phyloP scores from a whole-genome alignment of 2,888 invertebrate genomes.

The Mesochorus sp. region DNA sequence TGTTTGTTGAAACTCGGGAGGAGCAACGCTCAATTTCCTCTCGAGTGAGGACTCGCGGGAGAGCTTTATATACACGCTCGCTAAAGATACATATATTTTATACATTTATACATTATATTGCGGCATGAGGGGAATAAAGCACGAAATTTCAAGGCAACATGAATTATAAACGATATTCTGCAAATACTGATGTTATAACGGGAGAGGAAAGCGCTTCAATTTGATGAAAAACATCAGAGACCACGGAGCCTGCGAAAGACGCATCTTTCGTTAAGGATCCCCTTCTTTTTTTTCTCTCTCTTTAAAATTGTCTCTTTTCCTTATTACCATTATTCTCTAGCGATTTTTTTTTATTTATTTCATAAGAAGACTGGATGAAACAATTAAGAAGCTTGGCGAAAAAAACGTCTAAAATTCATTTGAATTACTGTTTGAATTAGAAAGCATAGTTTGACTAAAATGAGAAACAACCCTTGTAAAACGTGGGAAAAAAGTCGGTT shows the following conservation, averaged over 20 bases:
- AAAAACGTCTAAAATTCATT: background rate
- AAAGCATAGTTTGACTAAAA: no score
- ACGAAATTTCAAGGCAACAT: slow-evolving; percentile 77
- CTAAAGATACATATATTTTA: slow-evolving; percentile 9
- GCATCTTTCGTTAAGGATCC: slow-evolving; percentile 65
- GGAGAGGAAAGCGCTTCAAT: slow-evolving; percentile 73
- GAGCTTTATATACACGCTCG: slow-evolving; percentile 13
- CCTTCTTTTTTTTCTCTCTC: slow-evolving; percentile 26
- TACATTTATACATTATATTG: slow-evolving; percentile 41
- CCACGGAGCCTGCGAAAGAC: slow-evolving; percentile 72
- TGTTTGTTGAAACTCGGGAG: slow-evolving; percentile 64
- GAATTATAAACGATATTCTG: slow-evolving; percentile 81
- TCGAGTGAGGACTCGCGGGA: slow-evolving; percentile 34
- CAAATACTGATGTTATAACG: slow-evolving; percentile 72
- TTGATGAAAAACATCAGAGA: slow-evolving; percentile 79
- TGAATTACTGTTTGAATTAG: background rate
- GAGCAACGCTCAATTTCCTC: slow-evolving; percentile 71
- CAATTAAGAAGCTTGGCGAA: background rate
- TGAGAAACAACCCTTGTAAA: no score
- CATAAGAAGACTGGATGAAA: background rate
- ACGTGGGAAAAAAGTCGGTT: background rate
- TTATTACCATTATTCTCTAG: background rate
- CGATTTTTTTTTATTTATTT: no score
- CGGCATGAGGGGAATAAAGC: slow-evolving; percentile 69
- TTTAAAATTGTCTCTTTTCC: slow-evolving; percentile 16